These are phyloP conservation scores for Physella acuta DNA, from an alignment of 1,140 invertebrate species.

Conservation along the genomic window DNA sequence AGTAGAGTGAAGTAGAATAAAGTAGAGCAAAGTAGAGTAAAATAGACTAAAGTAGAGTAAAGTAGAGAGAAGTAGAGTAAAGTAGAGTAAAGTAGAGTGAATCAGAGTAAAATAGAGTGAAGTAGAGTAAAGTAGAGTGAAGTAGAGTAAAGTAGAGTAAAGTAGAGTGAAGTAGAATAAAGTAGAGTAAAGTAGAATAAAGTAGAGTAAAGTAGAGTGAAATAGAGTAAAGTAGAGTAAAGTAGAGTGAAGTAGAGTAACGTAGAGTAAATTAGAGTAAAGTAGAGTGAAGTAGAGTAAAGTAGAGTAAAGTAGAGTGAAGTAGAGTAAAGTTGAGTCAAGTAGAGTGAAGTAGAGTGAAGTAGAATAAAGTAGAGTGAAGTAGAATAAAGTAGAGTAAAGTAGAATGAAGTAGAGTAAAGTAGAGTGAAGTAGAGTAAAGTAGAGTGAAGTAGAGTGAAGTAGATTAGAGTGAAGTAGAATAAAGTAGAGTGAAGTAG, in stretches of 20 bases:
- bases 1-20: not conserved
- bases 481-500: not conserved
- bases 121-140: conserved; percentile 3
- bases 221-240: conserved; percentile 10
- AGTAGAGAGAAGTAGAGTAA: not conserved
- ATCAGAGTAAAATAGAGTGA: not conserved
- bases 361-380: not conserved
- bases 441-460: conserved; percentile 9
- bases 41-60: not conserved
- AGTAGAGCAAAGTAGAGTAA: conserved; percentile 6
- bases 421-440: conserved; percentile 15
- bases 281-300: not conserved
- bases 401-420: conserved; percentile 11
- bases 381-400: conserved; percentile 16
- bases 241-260: not conserved
- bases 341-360: conserved; percentile 6
- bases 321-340: conserved; percentile 12
- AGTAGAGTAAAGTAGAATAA: conserved; percentile 7
- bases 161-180: not conserved
- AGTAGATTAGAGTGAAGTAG: not conserved
- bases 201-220: conserved; percentile 4
- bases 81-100: not conserved
- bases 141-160: not conserved
- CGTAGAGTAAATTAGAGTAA: not conserved
- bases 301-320: conserved; percentile 10